phyloP scores from a whole-genome alignment of 2,888 invertebrate genomes.

The Trilocha varians region DNA sequence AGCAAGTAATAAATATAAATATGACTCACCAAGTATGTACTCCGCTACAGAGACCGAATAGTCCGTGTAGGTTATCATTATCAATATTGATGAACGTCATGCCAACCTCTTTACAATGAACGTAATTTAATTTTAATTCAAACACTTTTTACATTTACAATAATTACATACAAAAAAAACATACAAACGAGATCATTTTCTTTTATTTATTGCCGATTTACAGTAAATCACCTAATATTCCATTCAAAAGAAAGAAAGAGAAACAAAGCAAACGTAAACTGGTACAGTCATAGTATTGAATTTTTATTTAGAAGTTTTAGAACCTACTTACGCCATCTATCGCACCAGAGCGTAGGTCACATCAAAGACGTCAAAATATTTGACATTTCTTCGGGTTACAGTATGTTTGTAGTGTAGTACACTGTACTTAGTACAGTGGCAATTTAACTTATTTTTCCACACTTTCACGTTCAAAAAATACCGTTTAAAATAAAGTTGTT shows the following conservation, averaged over 20 bases:
- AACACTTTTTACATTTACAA: neutral
- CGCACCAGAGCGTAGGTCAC: constrained; percentile 10
- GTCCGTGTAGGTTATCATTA: constrained; percentile 67
- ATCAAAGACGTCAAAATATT: constrained; percentile 14
- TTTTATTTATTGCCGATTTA: neutral
- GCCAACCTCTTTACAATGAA: constrained; percentile 40
- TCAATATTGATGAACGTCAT: constrained; percentile 56
- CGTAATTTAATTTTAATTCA: constrained; percentile 18
- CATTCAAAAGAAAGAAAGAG: constrained; percentile 41
- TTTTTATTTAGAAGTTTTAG: constrained; percentile 37
- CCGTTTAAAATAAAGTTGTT: no score
- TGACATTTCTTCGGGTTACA: constrained; percentile 20
- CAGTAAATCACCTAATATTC: neutral
- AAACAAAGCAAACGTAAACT: constrained; percentile 39
- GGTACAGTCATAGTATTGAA: constrained; percentile 42
- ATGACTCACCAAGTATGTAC: constrained; percentile 69
- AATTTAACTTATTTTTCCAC: no score
- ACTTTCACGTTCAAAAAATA: no score
- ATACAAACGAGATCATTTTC: constrained; percentile 2
- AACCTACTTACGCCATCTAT: constrained; percentile 49
- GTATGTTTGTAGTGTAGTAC: constrained; percentile 37
- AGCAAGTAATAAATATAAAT: constrained; percentile 72
- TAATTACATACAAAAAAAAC: constrained; percentile 2
- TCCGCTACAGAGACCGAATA: constrained; percentile 41
- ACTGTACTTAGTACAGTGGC: constrained; percentile 1